A percentile compares a stretch with the other conserved stretches of the same genome.
Evolutionary conservation across 37 sponge, comb jelly and placozoan genomes (phyloP).

Genomic region (Agelas oroides): DNA sequence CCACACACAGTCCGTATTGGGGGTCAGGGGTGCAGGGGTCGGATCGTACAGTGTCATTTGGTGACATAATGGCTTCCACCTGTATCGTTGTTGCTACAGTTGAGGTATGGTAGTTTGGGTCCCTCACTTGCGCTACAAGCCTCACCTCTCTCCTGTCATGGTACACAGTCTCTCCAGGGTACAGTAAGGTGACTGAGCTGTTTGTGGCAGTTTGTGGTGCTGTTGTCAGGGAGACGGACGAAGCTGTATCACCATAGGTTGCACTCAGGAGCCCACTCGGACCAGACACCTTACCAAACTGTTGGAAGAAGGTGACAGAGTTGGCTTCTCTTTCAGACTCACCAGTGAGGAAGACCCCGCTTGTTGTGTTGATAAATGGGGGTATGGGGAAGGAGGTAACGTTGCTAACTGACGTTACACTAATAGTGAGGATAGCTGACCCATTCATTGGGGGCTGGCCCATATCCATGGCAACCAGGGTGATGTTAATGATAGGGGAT

Average conservation of each 20-base stretch:
- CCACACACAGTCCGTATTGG: conserved; percentile 45
- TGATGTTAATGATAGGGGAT: conserved; percentile 5
- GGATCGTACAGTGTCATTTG: neutral
- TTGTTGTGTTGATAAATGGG: conserved; percentile 1
- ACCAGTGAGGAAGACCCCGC: neutral
- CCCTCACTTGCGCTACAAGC: conserved; percentile 25
- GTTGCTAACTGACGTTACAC: neutral
- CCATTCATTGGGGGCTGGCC: conserved; percentile 22
- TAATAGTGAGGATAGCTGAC: neutral
- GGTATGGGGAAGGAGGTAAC: conserved; percentile 13
- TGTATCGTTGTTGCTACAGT: neutral
- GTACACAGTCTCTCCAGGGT: conserved; percentile 28
- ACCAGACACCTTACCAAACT: conserved; percentile 1
- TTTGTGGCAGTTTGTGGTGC: neutral
- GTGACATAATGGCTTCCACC: neutral
- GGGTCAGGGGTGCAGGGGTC: conserved; percentile 33
- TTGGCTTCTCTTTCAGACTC: neutral
- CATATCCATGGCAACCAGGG: conserved; percentile 44
- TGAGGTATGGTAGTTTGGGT: conserved; percentile 6
- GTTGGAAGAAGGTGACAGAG: neutral
- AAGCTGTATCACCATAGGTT: neutral
- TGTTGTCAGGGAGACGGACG: neutral
- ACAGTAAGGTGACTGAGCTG: conserved; percentile 3
- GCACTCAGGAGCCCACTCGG: conserved; percentile 4
- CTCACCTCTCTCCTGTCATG: neutral